These are phyloP conservation scores for Cottoperca gobio DNA, from an alignment of 2,797 vertebrate species.

Conservation along the genomic window DNA sequence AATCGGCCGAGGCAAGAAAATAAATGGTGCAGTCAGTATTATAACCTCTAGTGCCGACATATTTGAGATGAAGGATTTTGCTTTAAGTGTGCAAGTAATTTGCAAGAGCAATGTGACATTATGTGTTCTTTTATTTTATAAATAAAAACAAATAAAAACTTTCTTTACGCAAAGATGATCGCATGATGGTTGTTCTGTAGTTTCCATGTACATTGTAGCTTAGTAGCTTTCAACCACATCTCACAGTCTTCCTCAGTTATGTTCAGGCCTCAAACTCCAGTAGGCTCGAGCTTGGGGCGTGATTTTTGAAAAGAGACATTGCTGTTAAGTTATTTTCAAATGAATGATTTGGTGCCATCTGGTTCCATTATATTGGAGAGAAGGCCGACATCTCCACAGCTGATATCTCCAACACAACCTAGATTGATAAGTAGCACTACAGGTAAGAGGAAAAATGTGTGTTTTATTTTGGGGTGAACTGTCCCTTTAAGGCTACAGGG, in stretches of 20 bases:
- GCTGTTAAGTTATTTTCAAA: too few species aligned
- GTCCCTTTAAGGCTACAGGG: too few species aligned
- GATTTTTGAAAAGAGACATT: too few species aligned
- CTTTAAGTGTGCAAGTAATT: conserved; percentile 42
- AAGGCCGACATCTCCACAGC: too few species aligned
- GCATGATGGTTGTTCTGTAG: neutral
- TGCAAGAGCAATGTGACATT: conserved; percentile 45
- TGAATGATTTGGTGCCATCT: too few species aligned
- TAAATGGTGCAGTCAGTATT: conserved; percentile 52
- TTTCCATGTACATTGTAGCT: neutral
- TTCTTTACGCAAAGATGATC: neutral
- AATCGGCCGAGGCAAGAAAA: conserved; percentile 42
- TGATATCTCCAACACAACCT: too few species aligned
- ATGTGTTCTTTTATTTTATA: conserved; percentile 32
- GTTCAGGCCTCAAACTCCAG: neutral
- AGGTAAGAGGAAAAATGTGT: too few species aligned
- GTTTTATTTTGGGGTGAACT: too few species aligned
- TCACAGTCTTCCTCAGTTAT: neutral
- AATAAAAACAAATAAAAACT: too few species aligned
- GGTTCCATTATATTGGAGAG: too few species aligned
- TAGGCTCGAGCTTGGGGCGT: too few species aligned
- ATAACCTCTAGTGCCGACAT: conserved; percentile 46
- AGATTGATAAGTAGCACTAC: too few species aligned
- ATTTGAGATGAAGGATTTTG: conserved; percentile 48
- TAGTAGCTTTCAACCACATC: neutral